These are phyloP conservation scores for Cathartes aura DNA, from an alignment of 2,113 vertebrate genomes.

Conservation along the genomic window DNA sequence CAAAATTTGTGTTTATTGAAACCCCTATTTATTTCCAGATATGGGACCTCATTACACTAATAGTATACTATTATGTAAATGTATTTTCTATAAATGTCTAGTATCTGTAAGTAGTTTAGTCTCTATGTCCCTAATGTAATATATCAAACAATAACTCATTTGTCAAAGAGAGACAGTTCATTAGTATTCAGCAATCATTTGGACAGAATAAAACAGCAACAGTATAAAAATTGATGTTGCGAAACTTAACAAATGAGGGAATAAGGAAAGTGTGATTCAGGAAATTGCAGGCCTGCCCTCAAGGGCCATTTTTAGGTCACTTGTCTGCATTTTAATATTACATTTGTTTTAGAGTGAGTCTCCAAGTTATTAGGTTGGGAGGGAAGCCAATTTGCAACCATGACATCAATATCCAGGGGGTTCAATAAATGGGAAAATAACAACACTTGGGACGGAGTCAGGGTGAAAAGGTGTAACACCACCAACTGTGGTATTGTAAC, in stretches of 20 bases:
- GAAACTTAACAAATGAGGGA: slow-evolving; percentile 80
- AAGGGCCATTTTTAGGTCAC: slow-evolving; percentile 76
- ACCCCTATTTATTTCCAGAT: slow-evolving; percentile 56
- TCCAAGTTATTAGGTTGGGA: slow-evolving; percentile 70
- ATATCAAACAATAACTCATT: slow-evolving; percentile 83
- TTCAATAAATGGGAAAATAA: slow-evolving; percentile 73
- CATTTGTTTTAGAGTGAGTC: slow-evolving; percentile 74
- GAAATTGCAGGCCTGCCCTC: slow-evolving; percentile 75
- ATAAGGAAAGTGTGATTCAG: slow-evolving; percentile 70
- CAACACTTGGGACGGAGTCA: slow-evolving; percentile 25
- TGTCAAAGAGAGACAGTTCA: slow-evolving; percentile 77
- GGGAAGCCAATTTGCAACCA: slow-evolving; percentile 71
- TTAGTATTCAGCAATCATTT: slow-evolving; percentile 78
- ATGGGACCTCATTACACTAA: slow-evolving; percentile 70
- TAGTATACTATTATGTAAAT: slow-evolving; percentile 74
- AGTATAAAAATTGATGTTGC: slow-evolving; percentile 79
- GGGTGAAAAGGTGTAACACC: slow-evolving; percentile 17
- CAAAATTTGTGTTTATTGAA: slow-evolving; percentile 44
- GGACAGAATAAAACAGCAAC: slow-evolving; percentile 73
- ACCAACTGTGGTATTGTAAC: background rate
- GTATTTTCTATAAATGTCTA: slow-evolving; percentile 74
- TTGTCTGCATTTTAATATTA: slow-evolving; percentile 80
- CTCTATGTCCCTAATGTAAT: slow-evolving; percentile 74
- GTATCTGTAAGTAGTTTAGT: slow-evolving; percentile 76
- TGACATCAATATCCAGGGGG: slow-evolving; percentile 67